Evolutionary conservation across 1,140 invertebrate species (phyloP).

Genomic region (Drosophila neocordata): DNA sequence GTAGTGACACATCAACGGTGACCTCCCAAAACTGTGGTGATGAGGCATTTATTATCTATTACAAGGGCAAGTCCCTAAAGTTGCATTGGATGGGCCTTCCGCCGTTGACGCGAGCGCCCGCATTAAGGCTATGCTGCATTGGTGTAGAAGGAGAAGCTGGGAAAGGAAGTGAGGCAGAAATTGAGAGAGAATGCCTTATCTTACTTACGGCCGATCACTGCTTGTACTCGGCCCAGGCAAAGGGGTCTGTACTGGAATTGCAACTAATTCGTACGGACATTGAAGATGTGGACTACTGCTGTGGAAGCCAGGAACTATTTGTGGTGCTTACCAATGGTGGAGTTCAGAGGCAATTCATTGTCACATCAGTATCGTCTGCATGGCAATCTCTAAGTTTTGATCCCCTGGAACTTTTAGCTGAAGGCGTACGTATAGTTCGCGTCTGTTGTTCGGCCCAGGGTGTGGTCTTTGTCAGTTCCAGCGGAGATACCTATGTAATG

Average conservation of each 20-base stretch:
- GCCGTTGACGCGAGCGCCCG: slow-evolving; percentile 54
- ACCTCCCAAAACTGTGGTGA: slow-evolving; percentile 8
- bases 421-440: slow-evolving; percentile 62
- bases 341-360: slow-evolving; percentile 52
- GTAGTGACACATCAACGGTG: slow-evolving; percentile 18
- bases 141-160: slow-evolving; percentile 10
- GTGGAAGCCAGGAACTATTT: slow-evolving; percentile 50
- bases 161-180: background rate
- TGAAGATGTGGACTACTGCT: slow-evolving; percentile 68
- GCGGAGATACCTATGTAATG: slow-evolving; percentile 65
- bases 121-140: slow-evolving; percentile 48
- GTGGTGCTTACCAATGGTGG: slow-evolving; percentile 57
- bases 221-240: slow-evolving; percentile 43
- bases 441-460: slow-evolving; percentile 70
- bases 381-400: slow-evolving; percentile 72
- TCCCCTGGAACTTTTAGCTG: slow-evolving; percentile 70
- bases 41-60: slow-evolving; percentile 56
- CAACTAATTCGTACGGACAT: slow-evolving; percentile 50
- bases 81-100: slow-evolving; percentile 63
- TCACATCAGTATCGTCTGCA: slow-evolving; percentile 20
- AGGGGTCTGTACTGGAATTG: slow-evolving; percentile 35
- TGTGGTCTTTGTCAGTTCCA: slow-evolving; percentile 64
- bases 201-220: slow-evolving; percentile 66
- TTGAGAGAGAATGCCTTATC: slow-evolving; percentile 23
- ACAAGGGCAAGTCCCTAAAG: slow-evolving; percentile 46